Evolutionary conservation across 2,797 vertebrate genomes (phyloP).

Genomic region (Melanotaenia boesemani): DNA sequence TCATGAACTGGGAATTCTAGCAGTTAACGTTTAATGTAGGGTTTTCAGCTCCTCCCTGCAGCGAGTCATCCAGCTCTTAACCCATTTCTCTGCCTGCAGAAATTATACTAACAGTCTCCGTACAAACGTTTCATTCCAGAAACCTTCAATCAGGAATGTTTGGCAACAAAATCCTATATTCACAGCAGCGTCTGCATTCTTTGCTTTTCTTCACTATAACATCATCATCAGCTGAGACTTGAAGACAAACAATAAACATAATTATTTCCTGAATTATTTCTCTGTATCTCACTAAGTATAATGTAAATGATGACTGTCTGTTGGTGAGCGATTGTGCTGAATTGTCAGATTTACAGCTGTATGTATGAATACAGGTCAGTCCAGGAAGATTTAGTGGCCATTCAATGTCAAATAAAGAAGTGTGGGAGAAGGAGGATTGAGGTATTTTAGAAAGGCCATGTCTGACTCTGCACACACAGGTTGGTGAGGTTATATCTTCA

Average conservation of each 20-base stretch:
- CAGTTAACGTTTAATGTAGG: slow-evolving; percentile 47
- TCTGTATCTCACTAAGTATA: not conserved
- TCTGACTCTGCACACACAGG: no score
- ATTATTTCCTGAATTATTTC: not conserved
- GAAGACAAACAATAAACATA: no score
- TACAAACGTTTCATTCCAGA: not conserved
- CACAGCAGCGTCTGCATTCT: no score
- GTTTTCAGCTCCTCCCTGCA: slow-evolving; percentile 16
- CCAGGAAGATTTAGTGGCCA: not conserved
- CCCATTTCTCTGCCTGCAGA: not conserved
- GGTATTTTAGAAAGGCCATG: no score
- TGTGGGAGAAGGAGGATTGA: no score
- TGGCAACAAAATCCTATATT: not conserved
- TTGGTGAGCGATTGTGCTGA: not conserved
- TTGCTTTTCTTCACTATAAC: not conserved
- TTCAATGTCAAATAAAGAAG: not conserved
- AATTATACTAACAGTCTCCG: not conserved
- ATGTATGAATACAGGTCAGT: not conserved
- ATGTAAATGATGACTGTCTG: not conserved
- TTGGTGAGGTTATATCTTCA: no score
- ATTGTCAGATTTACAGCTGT: not conserved
- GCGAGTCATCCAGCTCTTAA: not conserved
- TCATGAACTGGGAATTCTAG: slow-evolving; percentile 37
- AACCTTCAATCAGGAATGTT: not conserved
- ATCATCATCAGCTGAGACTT: not conserved